Evolutionary conservation across 2,888 invertebrate species (phyloP), one percentile per base, ranked within the genome.

Genomic region (Dione vanillae): DNA sequence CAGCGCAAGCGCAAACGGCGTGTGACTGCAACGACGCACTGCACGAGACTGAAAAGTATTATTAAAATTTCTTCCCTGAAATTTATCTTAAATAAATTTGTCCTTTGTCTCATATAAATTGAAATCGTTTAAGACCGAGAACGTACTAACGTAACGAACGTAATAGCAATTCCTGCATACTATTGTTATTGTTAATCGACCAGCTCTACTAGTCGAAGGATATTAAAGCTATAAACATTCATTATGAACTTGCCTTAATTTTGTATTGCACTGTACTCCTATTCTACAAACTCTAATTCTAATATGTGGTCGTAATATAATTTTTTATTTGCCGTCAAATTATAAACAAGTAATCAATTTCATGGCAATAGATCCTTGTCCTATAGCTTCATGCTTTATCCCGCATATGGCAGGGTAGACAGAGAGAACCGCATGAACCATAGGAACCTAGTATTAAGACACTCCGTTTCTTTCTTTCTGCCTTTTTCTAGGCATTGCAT

Each of bases 211-310:
- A 80, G 90, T 87, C 89, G 89, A 85, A 84, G 78, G 82, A 88
- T 92, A 92, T 92, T 92, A 92, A 92, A 88, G 81, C 89, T 78
- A 90, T 92, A 92, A 92, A 92, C 92, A 92, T 91, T 90, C 89
- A 91, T 92, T 92, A 92, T 89, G 86, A 91, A 92, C 85, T 92
- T 87, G 88, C 89, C 78, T 91, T 90, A 91, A 92, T 92, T 90
- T 88, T 83, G 83, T 83, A 87, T 82, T 83, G 81, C 85, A 85
- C 87, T 90, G 88, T 87, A 88, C n/a, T 35, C 7, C 19, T 62
- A 47, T 64, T 64, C 35, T 35, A 47, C 62, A 35, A 45, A 64
- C 49, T 37, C 47, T 47, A 49, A 35, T n/a, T 62, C 47, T 47
- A 49, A 47, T 64, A 37, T 16, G 19, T 47, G 35, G 16, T 12